Conservation (phyloP, 2,797 vertebrate genomes). For the Oryzias dopingdopingensis region DNA sequence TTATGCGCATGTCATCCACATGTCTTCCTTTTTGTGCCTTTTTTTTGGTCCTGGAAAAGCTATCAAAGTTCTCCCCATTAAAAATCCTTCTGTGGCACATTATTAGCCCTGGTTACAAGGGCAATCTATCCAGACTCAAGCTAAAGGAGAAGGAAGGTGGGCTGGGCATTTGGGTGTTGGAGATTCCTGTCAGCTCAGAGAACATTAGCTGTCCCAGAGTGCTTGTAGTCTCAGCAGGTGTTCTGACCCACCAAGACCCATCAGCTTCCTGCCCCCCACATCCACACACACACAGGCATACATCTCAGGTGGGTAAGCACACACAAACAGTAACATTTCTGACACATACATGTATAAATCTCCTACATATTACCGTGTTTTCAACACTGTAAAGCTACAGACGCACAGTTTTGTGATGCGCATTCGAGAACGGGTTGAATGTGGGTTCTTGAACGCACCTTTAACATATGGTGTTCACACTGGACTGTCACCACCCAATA, state of each 20-base stretch:
- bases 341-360: slow-evolving; percentile 27
- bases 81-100: slow-evolving; percentile 77
- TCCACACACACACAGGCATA: slow-evolving; percentile 16
- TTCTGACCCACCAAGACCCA: slow-evolving; percentile 79
- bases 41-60: slow-evolving; percentile 65
- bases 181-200: slow-evolving; percentile 80
- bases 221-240: slow-evolving; percentile 85
- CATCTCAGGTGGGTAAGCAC: slow-evolving; percentile 33
- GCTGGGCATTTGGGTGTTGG: slow-evolving; percentile 51
- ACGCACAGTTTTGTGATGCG: no score
- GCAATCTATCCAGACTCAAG: slow-evolving; percentile 75
- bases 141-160: slow-evolving; percentile 64
- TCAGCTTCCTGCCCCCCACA: slow-evolving; percentile 63
- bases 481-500: no score
- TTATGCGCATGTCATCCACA: slow-evolving; percentile 43
- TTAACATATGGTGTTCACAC: no score
- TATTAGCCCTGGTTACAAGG: slow-evolving; percentile 82
- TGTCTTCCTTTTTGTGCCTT: slow-evolving; percentile 52
- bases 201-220: slow-evolving; percentile 81
- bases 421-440: no score
- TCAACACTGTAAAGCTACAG: no score
- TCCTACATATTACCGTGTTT: not conserved
- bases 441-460: no score
- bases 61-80: slow-evolving; percentile 81
- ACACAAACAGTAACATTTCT: slow-evolving; percentile 27